Evolutionary conservation across 2,888 invertebrate genomes (phyloP).

Genomic region (Papilio gigon): DNA sequence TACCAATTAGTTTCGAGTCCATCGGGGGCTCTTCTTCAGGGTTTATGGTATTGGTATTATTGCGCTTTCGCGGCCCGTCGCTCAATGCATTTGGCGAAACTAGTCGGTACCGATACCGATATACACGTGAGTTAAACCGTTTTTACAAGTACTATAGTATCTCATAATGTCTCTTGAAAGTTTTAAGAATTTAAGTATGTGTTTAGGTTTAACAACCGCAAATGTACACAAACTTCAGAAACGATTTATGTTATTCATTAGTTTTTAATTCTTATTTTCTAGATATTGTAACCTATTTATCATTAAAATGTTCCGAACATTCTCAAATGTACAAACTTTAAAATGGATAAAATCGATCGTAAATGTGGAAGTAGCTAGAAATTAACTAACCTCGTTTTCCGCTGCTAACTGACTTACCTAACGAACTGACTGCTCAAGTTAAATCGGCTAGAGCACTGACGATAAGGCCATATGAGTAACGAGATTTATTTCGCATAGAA

Average conservation of each 20-base stretch:
- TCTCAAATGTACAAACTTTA: background rate
- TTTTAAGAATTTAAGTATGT: background rate
- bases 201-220: no score
- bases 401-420: slow-evolving; percentile 34
- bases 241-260: no score
- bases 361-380: slow-evolving; percentile 28
- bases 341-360: slow-evolving; percentile 12
- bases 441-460: slow-evolving; percentile 18
- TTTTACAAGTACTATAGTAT: no score
- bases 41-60: no score
- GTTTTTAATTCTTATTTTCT: background rate
- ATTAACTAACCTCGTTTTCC: slow-evolving; percentile 30
- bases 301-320: slow-evolving; percentile 1
- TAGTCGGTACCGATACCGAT: no score
- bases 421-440: slow-evolving; percentile 29
- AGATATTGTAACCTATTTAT: background rate
- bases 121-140: no score
- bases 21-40: no score
- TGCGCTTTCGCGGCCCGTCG: no score
- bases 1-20: no score
- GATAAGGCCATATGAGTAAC: slow-evolving; percentile 23
- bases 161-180: no score
- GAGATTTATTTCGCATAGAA: slow-evolving; percentile 16
- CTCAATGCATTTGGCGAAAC: no score
- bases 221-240: no score